Evolutionary conservation across 37 sponge, comb jelly and placozoan genomes (phyloP), one percentile per base, ranked within the genome.

Genomic region (Oscarella lobularis): DNA sequence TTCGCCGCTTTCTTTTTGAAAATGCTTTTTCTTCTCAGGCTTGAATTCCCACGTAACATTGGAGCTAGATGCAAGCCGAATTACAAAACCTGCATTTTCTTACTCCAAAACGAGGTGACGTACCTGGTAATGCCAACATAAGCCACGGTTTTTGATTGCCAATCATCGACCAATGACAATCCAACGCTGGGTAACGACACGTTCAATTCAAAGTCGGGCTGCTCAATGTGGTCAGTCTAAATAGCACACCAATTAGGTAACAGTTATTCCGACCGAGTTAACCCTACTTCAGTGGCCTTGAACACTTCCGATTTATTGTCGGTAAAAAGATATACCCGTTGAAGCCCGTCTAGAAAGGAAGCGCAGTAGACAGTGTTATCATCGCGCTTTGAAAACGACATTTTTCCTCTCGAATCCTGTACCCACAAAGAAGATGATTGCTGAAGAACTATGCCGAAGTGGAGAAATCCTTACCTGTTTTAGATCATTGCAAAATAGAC

Each of bases 281-380:
- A n/a, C n/a, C n/a, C n/a, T n/a, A 68, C 71, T 14, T 68, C 71
- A 30, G 6, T 29, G 6, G 71, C 83, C 4, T 76, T 74, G 31
- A 78, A 78, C 32, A 85, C 27, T 3, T 82, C 67, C 0, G 38
- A 71, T 3, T 48, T 36, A 32, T 84, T 67, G 0, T 81, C 76
- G 3, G 95, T 94, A 65, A 94, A 86, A 2, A 94, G 38, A 34
- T 89, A 41, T 1, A 84, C 80, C 6, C 95, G 73, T 70, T 94
- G 95, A 2, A 94, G 79, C 0, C 83, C 88, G 72, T 87, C 87
- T 39, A 85, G 55, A 36, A 94, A 89, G 1, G 88, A 82, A 39
- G 76, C 77, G 88, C 85, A 89, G 41, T 86, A 84, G 31, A 80
- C 81, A 48, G 9, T 48, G 14, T 48, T 48, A 20, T 48, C n/a